Conservation (phyloP, 2,888 invertebrate species). For the Dryomyza anilis region DNA sequence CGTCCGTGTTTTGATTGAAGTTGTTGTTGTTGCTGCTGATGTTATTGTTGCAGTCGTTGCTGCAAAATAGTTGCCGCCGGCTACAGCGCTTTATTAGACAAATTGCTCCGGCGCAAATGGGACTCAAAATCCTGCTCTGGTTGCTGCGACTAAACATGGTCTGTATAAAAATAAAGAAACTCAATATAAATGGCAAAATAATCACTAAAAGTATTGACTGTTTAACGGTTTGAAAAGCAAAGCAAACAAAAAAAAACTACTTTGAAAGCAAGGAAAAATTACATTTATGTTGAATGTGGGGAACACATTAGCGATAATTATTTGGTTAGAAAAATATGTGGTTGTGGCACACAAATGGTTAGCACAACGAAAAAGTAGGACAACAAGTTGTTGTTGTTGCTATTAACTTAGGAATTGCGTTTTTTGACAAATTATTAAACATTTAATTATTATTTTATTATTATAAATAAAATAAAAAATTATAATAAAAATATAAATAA, state of each 20-base stretch:
- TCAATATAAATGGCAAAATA: too few relatives aligned
- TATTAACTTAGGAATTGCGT: too few relatives aligned
- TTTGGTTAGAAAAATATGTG: not conserved
- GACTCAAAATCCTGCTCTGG: not conserved
- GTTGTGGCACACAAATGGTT: not conserved
- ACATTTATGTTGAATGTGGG: not conserved
- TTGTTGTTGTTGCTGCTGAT: conserved; percentile 15
- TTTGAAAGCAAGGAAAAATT: not conserved
- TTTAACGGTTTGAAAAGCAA: too few relatives aligned
- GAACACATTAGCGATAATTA: conserved; percentile 9
- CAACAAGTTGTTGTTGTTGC: not conserved
- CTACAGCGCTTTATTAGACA: conserved; percentile 39
- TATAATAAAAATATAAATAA: too few relatives aligned
- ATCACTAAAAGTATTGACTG: too few relatives aligned
- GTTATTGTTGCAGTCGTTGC: not conserved
- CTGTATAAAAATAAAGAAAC: too few relatives aligned
- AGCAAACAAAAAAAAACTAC: not conserved
- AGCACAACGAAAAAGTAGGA: not conserved
- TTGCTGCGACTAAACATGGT: too few relatives aligned
- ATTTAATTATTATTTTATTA: not conserved
- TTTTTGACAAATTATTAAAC: too few relatives aligned
- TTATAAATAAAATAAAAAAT: not conserved
- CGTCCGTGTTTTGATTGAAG: conserved; percentile 1
- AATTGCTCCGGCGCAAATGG: conserved; percentile 36
- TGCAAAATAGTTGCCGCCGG: conserved; percentile 16